Percentiles rank a stretch among this genome's conserved stretches.
Evolutionary conservation across 2,113 vertebrate genomes (phyloP).

Genomic region (Leptodactylus fuscus): DNA sequence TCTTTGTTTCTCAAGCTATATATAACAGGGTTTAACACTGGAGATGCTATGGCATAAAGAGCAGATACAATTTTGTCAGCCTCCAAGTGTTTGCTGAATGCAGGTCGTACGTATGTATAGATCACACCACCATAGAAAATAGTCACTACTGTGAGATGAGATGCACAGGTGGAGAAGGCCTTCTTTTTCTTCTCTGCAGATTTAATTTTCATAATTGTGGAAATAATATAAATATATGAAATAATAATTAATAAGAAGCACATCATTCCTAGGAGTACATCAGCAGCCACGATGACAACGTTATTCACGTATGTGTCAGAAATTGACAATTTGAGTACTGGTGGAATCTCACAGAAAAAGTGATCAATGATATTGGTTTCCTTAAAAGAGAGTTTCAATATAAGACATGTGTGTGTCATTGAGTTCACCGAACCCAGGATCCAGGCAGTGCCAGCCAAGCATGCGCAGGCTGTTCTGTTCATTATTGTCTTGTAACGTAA

Average conservation of each 20-base stretch:
- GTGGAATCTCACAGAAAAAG: slow-evolving; percentile 48
- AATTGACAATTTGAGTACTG: slow-evolving; percentile 31
- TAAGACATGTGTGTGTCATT: slow-evolving; percentile 45
- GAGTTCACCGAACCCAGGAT: slow-evolving; percentile 27
- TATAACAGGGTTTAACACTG: slow-evolving; percentile 64
- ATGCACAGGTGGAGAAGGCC: slow-evolving; percentile 67
- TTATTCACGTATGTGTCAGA: slow-evolving; percentile 38
- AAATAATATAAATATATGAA: slow-evolving; percentile 64
- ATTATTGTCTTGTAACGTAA: slow-evolving; percentile 44
- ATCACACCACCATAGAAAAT: slow-evolving; percentile 68
- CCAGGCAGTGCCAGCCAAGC: slow-evolving; percentile 24
- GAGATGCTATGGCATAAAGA: slow-evolving; percentile 65
- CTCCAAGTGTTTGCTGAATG: slow-evolving; percentile 59
- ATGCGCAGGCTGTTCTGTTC: neutral
- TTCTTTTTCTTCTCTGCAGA: slow-evolving; percentile 62
- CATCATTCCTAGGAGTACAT: slow-evolving; percentile 54
- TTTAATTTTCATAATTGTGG: slow-evolving; percentile 61
- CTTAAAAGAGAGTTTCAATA: slow-evolving; percentile 31
- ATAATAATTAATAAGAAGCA: slow-evolving; percentile 54
- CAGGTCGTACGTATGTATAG: slow-evolving; percentile 65
- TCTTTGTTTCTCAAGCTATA: slow-evolving; percentile 45
- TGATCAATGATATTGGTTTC: slow-evolving; percentile 43
- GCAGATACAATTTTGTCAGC: slow-evolving; percentile 66
- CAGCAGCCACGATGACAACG: slow-evolving; percentile 11
- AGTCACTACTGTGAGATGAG: slow-evolving; percentile 63